Evolutionary conservation across 2,888 invertebrate genomes (phyloP).

Genomic region (Thelaira solivaga): DNA sequence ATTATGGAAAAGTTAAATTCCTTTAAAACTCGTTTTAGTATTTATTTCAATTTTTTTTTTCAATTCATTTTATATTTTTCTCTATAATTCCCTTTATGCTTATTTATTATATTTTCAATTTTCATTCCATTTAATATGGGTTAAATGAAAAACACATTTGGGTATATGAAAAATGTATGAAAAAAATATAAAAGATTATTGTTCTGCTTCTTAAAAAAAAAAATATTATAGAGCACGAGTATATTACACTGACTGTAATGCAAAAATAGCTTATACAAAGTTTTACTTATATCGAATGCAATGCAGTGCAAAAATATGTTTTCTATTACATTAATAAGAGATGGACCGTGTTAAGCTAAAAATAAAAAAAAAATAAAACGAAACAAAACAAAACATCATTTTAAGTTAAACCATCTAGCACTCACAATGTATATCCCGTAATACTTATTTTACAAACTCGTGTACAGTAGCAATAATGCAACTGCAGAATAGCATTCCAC

Average conservation of each 20-base stretch:
- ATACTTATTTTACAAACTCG: too few relatives aligned
- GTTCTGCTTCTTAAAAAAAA: not conserved
- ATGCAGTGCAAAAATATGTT: constrained; percentile 54
- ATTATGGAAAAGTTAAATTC: too few relatives aligned
- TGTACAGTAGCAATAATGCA: constrained; percentile 58
- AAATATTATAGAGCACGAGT: too few relatives aligned
- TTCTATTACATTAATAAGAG: constrained; percentile 29
- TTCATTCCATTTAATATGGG: constrained; percentile 29
- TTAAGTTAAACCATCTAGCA: constrained; percentile 11
- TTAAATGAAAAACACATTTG: not conserved
- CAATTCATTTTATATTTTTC: constrained; percentile 3
- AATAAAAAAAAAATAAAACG: not conserved
- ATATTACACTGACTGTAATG: constrained; percentile 37
- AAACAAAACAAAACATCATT: constrained; percentile 32
- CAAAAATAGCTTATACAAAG: constrained; percentile 37
- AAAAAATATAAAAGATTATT: not conserved
- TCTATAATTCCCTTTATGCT: constrained; percentile 26
- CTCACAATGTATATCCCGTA: too few relatives aligned
- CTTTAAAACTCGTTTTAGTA: constrained; percentile 27
- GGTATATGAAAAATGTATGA: not conserved
- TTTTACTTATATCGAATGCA: constrained; percentile 57
- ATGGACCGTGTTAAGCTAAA: constrained; percentile 42
- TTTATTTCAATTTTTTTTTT: constrained; percentile 4
- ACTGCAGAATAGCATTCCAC: constrained; percentile 43
- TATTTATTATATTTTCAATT: constrained; percentile 37